Conservation (phyloP, 2,888 invertebrate species). For the Scaptodrosophila latifasciaeformis region DNA sequence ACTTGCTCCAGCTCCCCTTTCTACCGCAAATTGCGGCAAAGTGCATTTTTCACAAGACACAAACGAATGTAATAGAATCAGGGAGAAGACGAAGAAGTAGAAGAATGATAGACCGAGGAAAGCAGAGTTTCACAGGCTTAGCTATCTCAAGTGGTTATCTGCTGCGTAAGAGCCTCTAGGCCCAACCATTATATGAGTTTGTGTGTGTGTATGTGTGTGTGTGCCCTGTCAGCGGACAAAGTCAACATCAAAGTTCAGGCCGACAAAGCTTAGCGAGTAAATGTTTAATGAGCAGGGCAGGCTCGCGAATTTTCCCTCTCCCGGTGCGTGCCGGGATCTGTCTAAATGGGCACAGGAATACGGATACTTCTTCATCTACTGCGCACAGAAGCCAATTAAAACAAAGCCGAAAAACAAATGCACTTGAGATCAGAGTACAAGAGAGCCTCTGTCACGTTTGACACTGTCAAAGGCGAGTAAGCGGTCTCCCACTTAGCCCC, state of each 20-base stretch:
- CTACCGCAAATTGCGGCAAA: constrained; percentile 58
- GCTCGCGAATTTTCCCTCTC: not conserved
- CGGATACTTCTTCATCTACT: constrained; percentile 45
- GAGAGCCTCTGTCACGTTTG: constrained; percentile 33
- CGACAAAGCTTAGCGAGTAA: constrained; percentile 69
- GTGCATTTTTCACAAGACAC: constrained; percentile 61
- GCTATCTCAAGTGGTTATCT: constrained; percentile 71
- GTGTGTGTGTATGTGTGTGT: too few species aligned
- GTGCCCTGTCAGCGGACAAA: constrained; percentile 34
- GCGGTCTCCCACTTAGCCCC: constrained; percentile 12
- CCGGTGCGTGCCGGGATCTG: not conserved
- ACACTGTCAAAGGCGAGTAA: constrained; percentile 58
- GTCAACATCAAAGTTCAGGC: constrained; percentile 70
- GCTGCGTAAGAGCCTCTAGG: constrained; percentile 28
- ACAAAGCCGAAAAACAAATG: constrained; percentile 68
- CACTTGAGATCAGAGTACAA: constrained; percentile 41
- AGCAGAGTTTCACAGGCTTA: too few species aligned
- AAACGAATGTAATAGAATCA: constrained; percentile 8
- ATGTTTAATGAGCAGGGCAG: constrained; percentile 62
- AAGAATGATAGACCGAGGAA: constrained; percentile 3
- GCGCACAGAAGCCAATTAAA: constrained; percentile 64
- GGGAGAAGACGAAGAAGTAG: constrained; percentile 12
- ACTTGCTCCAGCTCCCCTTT: not conserved
- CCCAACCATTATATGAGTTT: not conserved
- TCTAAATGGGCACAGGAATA: constrained; percentile 19